Base-by-base conservation (phyloP, 2,113 vertebrate genomes). In the Donacobius atricapilla region DNA sequence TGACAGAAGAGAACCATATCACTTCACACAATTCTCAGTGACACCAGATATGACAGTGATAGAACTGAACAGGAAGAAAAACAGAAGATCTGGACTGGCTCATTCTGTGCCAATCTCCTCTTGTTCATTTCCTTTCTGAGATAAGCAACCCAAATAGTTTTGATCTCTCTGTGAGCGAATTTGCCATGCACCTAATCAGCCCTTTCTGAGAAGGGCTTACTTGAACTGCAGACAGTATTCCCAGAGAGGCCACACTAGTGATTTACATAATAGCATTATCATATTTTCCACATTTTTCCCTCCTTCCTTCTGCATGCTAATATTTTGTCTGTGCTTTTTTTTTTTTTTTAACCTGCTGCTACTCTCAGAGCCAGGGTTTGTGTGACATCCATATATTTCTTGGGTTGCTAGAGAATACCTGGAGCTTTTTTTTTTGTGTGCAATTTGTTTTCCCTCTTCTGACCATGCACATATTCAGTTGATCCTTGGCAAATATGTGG, bases 261-360 rank as follows among this genome's bases (percentile, higher is more conserved):
- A 95, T 96, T 95, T 97, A 87, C 94, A 96, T 97, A 97, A 96
- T 93, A 90, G 80, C 91, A 96, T 96, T 97, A 96, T 96, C 95
- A 95, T 94, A 94, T 91, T 96, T 97, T 92, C 93, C 89, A 71
- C 93, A 93, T 96, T 95, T 93, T 92, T 94, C 86, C 83, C 80
- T 44, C 35, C 54, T 77, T 66, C 88, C 68, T 89, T 63, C 86
- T 95, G 89, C 94, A 93, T 93, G 76, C 47, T 95, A 83, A 84
- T 95, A 56, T 86, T 92, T 83, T 77, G 28, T 50, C 42, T 27
- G n/a, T 50, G 56, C 2, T 23, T 45, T 57, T 78, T 65, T 70
- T 23, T 45, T 57, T 78, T 65, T 70, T 81, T 69, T 39, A 89
- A 94, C 72, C 65, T 91, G 94, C 68, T 92, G 69, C 64, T 77